Conservation (phyloP, 2,888 invertebrate species). For the Oscheius onirici region DNA sequence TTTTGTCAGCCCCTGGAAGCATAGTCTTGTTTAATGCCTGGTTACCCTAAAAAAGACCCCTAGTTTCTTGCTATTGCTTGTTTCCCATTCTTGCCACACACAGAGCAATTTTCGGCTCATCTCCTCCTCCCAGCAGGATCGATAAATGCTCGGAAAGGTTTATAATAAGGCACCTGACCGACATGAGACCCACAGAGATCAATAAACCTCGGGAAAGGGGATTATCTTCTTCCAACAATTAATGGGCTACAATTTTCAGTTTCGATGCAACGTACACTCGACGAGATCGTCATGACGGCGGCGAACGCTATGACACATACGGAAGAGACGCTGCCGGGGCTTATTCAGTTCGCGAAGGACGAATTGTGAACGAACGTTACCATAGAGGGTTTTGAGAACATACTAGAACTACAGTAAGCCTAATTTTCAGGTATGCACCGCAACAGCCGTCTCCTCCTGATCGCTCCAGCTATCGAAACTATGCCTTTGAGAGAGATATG, state of each 20-base stretch:
- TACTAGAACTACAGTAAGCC: background rate
- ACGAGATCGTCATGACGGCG: background rate
- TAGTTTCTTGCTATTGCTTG: background rate
- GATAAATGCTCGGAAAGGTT: background rate
- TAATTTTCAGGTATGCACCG: background rate
- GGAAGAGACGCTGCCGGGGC: conserved; percentile 29
- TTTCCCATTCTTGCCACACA: background rate
- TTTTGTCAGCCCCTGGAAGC: no score
- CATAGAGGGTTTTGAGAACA: conserved; percentile 17
- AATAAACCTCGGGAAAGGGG: no score
- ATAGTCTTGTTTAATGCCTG: no score
- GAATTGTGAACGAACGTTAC: conserved; percentile 42
- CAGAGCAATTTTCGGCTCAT: background rate
- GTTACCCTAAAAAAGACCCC: no score
- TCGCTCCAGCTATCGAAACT: conserved; percentile 50
- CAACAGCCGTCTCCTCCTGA: conserved; percentile 23
- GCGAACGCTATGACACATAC: conserved; percentile 20
- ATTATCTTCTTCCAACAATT: no score
- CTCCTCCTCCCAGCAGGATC: background rate
- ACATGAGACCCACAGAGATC: no score
- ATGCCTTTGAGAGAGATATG: conserved; percentile 52
- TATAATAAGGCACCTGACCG: no score
- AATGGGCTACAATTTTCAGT: background rate
- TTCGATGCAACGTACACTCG: conserved; percentile 18
- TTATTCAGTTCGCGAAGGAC: conserved; percentile 48